Percentiles rank a stretch among this genome's conserved stretches.
These are phyloP conservation scores for Oreochromis mossambicus DNA, from an alignment of 2,797 vertebrate genomes.

Conservation along the genomic window DNA sequence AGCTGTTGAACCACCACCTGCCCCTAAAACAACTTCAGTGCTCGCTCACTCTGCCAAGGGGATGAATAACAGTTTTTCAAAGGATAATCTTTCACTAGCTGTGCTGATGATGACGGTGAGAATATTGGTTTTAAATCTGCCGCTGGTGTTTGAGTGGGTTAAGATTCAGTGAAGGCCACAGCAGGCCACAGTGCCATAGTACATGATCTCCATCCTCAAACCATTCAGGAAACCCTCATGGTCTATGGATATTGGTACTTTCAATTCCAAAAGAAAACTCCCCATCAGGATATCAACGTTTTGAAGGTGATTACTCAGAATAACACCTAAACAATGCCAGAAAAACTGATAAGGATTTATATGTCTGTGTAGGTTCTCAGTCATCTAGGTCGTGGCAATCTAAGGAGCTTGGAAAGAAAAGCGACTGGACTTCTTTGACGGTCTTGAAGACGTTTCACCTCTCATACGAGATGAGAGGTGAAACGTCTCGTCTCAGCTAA, in stretches of 20 bases:
- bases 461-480: not conserved
- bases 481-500: not conserved
- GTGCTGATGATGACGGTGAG: not conserved
- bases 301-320: not conserved
- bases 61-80: no score
- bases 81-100: not conserved
- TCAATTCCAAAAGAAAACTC: not conserved
- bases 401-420: no score
- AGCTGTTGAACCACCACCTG: no score
- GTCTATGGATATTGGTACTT: not conserved
- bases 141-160: not conserved
- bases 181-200: not conserved
- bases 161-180: not conserved
- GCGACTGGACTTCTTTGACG: not conserved
- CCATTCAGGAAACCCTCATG: not conserved
- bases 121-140: not conserved
- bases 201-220: not conserved
- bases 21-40: no score
- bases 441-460: not conserved
- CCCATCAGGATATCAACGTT: not conserved
- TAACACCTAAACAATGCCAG: not conserved
- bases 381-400: no score
- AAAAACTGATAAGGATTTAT: not conserved
- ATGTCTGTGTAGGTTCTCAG: no score
- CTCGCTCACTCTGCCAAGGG: no score